Evolutionary conservation across 2,888 invertebrate species (phyloP), one percentile per base, ranked within the genome.

Genomic region (Harmothoe impar): DNA sequence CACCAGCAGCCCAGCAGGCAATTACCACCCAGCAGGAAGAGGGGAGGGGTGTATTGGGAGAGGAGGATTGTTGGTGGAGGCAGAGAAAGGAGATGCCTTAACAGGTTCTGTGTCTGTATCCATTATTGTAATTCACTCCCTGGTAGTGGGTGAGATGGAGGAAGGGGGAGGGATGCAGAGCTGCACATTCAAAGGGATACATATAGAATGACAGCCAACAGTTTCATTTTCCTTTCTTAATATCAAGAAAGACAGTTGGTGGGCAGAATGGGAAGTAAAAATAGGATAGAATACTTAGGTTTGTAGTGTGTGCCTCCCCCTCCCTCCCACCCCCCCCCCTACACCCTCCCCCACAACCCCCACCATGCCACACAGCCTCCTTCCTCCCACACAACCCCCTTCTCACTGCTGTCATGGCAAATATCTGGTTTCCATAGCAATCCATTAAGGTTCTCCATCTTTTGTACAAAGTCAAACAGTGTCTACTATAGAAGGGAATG

Each of bases 381-480:
- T 62, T 1, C 62, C 62, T 68, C 68, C n/a, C n/a, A n/a, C n/a
- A n/a, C n/a, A n/a, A n/a, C 81, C 31, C 7, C 23, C 7, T 43
- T 23, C 81, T 25, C 33, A 33, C 43, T 81, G 81, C 15, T 43
- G 81, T 20, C 81, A 81, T 35, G 81, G 35, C 81, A 81, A 81
- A 81, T 81, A 81, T 81, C 81, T 81, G 81, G 43, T 81, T 35
- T 81, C 81, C 81, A 33, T 81, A 35, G 33, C 81, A 23, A 43
- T 81, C 81, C 33, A 43, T 81, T 81, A 43, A n/a, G 17, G 43
- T 17, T 43, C 35, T 43, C 35, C 81, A 81, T 81, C 81, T 81
- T 81, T 33, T 81, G 43, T 43, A 43, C 81, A 81, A 81, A 81
- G 81, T 81, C 81, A 77, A 77, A 25, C 77, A 77, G 15, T 17